Conservation (phyloP, 2,113 vertebrate species). For the Excalfactoria chinensis region DNA sequence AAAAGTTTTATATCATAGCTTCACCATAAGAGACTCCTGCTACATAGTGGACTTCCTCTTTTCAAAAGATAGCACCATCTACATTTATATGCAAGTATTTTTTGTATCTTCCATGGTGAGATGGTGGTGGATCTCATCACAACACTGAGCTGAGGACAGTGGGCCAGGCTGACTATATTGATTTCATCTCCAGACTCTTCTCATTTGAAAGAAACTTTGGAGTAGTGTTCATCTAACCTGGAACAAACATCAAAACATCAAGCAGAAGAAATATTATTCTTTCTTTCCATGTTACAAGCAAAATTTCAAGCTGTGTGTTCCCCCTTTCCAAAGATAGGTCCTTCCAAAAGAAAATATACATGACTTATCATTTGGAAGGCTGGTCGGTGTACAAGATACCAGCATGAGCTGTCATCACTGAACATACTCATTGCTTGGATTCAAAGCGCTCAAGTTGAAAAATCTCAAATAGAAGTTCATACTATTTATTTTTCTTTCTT, state of each 20-base stretch:
- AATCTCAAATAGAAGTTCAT: not conserved
- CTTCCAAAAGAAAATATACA: not conserved
- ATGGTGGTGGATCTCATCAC: not conserved
- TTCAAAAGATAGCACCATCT: not conserved
- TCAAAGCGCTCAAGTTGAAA: not conserved
- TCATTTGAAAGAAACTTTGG: not conserved
- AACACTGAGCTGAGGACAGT: not conserved
- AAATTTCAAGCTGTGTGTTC: not conserved
- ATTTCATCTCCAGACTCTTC: not conserved
- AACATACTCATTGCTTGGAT: not conserved
- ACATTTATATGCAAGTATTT: accelerated
- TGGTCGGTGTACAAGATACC: not conserved
- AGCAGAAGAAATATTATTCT: not conserved
- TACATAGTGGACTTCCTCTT: not conserved
- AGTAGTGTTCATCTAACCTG: not conserved
- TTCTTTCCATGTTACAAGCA: not conserved
- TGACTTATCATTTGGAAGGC: not conserved
- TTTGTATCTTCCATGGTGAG: not conserved
- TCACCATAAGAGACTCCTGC: not conserved
- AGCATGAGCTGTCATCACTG: not conserved
- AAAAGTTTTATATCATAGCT: not conserved
- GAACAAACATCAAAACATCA: not conserved
- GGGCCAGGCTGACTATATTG: not conserved
- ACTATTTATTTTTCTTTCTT: not conserved
- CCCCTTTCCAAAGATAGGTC: not conserved